phyloP scores from a whole-genome alignment of 2,888 invertebrate species.

The Microdon myrmicae region DNA sequence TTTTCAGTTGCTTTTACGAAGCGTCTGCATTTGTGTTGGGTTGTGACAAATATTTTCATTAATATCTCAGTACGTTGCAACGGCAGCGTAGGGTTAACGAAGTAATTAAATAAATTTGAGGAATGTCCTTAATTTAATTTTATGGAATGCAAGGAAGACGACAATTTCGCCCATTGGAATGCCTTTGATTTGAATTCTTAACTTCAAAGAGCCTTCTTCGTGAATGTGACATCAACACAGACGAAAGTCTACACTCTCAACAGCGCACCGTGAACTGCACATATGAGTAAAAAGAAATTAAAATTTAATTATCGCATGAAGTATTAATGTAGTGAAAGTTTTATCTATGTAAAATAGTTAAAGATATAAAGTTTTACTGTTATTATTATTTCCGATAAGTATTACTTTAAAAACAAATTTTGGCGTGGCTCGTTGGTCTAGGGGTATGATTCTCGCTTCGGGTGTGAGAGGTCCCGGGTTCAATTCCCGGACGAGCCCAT shows the following conservation, averaged over 20 bases:
- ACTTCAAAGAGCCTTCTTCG: constrained; percentile 46
- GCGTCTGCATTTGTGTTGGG: constrained; percentile 27
- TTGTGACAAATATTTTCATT: constrained; percentile 42
- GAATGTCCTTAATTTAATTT: constrained; percentile 48
- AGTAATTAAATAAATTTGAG: constrained; percentile 51
- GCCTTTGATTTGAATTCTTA: constrained; percentile 39
- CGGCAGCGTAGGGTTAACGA: constrained; percentile 21
- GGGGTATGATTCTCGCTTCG: constrained; percentile 77
- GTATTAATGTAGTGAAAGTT: too few relatives aligned
- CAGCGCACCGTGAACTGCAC: too few relatives aligned
- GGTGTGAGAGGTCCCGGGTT: constrained; percentile 73
- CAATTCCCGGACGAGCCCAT: constrained; percentile 72
- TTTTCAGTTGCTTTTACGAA: constrained; percentile 21
- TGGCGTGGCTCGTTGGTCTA: constrained; percentile 77
- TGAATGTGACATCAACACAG: too few relatives aligned
- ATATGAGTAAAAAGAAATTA: too few relatives aligned
- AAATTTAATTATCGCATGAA: too few relatives aligned
- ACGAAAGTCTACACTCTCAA: too few relatives aligned
- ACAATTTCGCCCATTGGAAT: constrained; percentile 41
- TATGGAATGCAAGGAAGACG: constrained; percentile 45
- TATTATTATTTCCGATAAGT: too few relatives aligned
- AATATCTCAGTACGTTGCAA: constrained; percentile 7
- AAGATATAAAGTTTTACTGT: too few relatives aligned
- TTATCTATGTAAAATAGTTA: too few relatives aligned
- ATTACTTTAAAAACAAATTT: too few relatives aligned